Base-by-base conservation (phyloP, 2,113 vertebrate species). In the Macroglossus sobrinus region DNA sequence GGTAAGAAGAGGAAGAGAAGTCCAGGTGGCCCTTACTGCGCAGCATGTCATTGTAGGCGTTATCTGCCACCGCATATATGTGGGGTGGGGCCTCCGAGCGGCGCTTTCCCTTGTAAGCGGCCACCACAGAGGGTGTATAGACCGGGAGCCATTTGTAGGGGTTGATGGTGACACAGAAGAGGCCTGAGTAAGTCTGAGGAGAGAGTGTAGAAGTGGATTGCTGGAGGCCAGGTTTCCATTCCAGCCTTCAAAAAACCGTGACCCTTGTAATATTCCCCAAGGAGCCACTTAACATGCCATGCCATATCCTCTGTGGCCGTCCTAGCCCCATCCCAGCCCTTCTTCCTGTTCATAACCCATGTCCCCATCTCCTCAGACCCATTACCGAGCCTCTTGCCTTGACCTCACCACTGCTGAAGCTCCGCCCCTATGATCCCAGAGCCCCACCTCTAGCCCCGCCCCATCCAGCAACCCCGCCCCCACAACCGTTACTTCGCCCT, bases 111-210 rank as follows among this genome's bases (percentile, higher is more conserved):
- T 99, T 99, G 98, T 99, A 99, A 88, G 98, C 99, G 0, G 99
- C 99, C 45, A 99, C 99, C 96, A 99, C 99, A 0, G 98, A 94
- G 0, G 99, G 93, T 0, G 99, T 99, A 98, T 99, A 99, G 97
- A 99, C 99, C 0, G 99, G 99, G 89, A 99, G 99, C 99, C 99
- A 99, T 98, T 99, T 99, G 98, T 99, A 99, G 55, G 99, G 99
- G 97, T 99, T 99, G 97, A 99, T 99, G 69, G 99, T 99, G 94
- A 99, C 99, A 33, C 99, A 99, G 99, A 99, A 99, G 95, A 99
- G 98, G 61, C 99, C 99, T 0, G 99, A 99, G 97, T 99, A 99
- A 28, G 99, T 99, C 99, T 99, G 98, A 38, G 63, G 33, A 92
- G 72, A 85, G 30, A 84, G 38, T 68, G 16, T 7, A 4, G 72